Base-by-base conservation (phyloP, 2,888 invertebrate species). In the Megamerina dolium region DNA sequence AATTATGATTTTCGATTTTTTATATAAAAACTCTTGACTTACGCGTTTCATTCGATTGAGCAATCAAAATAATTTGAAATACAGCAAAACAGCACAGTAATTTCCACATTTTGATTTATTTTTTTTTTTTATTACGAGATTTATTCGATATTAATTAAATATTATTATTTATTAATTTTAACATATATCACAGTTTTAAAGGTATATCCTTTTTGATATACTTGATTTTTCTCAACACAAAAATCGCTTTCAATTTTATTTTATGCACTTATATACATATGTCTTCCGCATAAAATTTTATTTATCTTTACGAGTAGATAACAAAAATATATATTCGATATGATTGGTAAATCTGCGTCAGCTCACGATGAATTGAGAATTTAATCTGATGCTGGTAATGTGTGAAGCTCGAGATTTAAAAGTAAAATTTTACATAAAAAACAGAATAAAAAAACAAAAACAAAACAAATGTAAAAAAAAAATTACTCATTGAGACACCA, bases 71-170 rank as follows among this genome's bases (percentile, higher is more conserved):
- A 32, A 59, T 41, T 54, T 60, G 58, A 10, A 54, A 50, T 23
- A 51, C 48, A 31, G 52, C 51, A 13, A 60, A 51, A 43, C 52
- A 52, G 31, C 50, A 53, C 19, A 56, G 21, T 26, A 55, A 45
- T 35, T 57, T 60, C 59, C 54, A 60, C 61, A 61, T 61, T 49
- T 58, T 58, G 29, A 21, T 36, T 37, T 14, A 19, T 13, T 23
- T n/a, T 23, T 46, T 29, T 42, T 46, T 38, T 19, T 44, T n/a
- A n/a, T n/a, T n/a, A n/a, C n/a, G n/a, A n/a, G n/a, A n/a, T n/a
- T n/a, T n/a, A n/a, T n/a, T n/a, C n/a, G n/a, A n/a, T n/a, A 42
- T 33, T 40, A 18, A 35, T 42, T 35, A 26, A 40, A 34, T 32
- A 17, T 16, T 45, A 32, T 20, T 43, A 48, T 39, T 34, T 39